A percentile compares a stretch with the other conserved stretches of the same genome.
These are phyloP conservation scores for Tympanuchus pallidicinctus DNA, from an alignment of 2,113 vertebrate genomes.

Conservation along the genomic window DNA sequence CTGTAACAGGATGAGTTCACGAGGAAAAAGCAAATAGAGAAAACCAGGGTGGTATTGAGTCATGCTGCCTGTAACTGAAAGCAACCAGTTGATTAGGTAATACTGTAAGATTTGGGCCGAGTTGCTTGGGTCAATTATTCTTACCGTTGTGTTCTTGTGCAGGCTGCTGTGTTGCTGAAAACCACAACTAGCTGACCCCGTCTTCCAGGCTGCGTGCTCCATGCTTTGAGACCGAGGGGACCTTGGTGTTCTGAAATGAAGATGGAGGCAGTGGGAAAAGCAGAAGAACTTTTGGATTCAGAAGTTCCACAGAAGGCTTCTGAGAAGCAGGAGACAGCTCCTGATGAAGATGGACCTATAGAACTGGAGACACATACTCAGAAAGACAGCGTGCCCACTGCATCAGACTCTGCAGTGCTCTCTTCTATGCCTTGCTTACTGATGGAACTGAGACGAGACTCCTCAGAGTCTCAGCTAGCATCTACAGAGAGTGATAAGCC, in stretches of 20 bases:
- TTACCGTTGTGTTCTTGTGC: constrained; percentile 55
- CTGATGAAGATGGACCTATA: constrained; percentile 82
- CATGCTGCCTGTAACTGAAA: neutral
- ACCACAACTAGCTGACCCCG: constrained; percentile 19
- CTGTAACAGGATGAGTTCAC: neutral
- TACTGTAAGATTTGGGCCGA: neutral
- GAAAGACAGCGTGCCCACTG: constrained; percentile 79
- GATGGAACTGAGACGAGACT: constrained; percentile 94
- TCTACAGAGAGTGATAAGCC: constrained; percentile 89
- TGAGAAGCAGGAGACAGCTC: constrained; percentile 76
- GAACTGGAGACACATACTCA: constrained; percentile 80
- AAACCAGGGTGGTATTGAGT: rapidly evolving
- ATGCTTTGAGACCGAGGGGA: constrained; percentile 79
- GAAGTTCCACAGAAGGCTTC: constrained; percentile 85
- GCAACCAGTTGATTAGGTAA: neutral
- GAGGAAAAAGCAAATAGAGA: neutral
- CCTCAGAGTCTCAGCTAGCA: constrained; percentile 88
- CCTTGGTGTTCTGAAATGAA: constrained; percentile 87
- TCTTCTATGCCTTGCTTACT: constrained; percentile 95
- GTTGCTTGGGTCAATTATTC: neutral
- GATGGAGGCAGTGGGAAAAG: constrained; percentile 94
- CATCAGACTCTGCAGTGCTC: constrained; percentile 84
- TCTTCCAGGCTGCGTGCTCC: constrained; percentile 68
- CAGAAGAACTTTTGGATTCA: constrained; percentile 87
- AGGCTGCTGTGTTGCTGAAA: constrained; percentile 70